Percentiles rank a stretch among this genome's conserved stretches.
Evolutionary conservation across 2,888 invertebrate species (phyloP).

Genomic region (Diplazon laetatorius): DNA sequence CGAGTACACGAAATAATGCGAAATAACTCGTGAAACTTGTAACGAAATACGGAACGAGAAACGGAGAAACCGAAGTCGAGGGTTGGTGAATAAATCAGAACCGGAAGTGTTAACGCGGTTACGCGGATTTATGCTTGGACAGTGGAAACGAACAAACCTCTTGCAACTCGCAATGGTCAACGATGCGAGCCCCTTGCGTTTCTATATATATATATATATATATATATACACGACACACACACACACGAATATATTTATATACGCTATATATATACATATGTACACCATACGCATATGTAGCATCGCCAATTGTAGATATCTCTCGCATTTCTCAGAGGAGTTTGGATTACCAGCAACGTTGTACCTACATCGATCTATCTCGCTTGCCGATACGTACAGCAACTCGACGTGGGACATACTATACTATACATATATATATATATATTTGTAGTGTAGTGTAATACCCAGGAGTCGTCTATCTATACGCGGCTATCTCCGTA

Average conservation of each 20-base stretch:
- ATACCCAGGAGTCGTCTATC: constrained; percentile 49
- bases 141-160: constrained; percentile 11
- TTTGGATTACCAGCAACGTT: constrained; percentile 40
- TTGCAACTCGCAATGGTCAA: constrained; percentile 29
- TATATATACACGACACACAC: too few species aligned
- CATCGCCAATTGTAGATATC: constrained; percentile 51
- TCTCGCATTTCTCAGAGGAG: constrained; percentile 51
- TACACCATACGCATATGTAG: neutral
- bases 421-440: too few species aligned
- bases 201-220: too few species aligned
- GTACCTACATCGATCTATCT: constrained; percentile 50
- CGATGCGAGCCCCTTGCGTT: constrained; percentile 16
- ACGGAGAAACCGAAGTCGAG: neutral
- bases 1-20: too few species aligned
- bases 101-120: constrained; percentile 27
- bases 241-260: too few species aligned
- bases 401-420: constrained; percentile 13
- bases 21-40: too few species aligned
- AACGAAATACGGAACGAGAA: neutral
- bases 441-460: constrained; percentile 22
- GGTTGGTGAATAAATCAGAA: constrained; percentile 6
- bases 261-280: too few species aligned
- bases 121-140: neutral
- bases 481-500: constrained; percentile 65
- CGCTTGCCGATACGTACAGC: constrained; percentile 5